These are phyloP conservation scores for Coronaproctus castanopsis DNA, from an alignment of 2,888 invertebrate species.

Conservation along the genomic window DNA sequence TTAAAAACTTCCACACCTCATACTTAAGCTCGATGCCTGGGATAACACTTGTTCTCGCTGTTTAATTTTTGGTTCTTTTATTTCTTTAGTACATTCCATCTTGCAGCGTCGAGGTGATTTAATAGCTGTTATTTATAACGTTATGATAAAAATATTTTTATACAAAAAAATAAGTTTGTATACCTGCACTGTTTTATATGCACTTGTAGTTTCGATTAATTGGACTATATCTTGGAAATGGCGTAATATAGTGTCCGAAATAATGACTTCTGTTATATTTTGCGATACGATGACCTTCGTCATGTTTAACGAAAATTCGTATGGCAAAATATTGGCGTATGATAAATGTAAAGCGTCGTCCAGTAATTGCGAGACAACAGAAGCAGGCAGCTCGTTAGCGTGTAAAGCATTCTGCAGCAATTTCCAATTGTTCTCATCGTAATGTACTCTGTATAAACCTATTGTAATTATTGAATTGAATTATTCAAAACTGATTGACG, in stretches of 20 bases:
- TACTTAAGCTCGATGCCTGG: too few relatives aligned
- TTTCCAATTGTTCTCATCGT: conserved; percentile 47
- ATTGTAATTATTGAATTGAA: conserved; percentile 10
- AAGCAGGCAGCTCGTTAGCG: conserved; percentile 35
- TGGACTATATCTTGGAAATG: conserved; percentile 55
- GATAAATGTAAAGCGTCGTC: conserved; percentile 72
- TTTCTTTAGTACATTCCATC: too few relatives aligned
- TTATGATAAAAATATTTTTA: too few relatives aligned
- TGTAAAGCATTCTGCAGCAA: conserved; percentile 43
- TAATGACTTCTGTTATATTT: conserved; percentile 60
- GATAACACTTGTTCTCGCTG: too few relatives aligned
- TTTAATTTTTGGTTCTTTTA: too few relatives aligned
- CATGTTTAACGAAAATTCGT: conserved; percentile 54
- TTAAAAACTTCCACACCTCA: too few relatives aligned
- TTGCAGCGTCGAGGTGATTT: too few relatives aligned
- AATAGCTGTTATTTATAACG: too few relatives aligned
- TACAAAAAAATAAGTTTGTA: too few relatives aligned
- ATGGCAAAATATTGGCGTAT: conserved; percentile 44
- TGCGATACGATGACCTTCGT: conserved; percentile 45
- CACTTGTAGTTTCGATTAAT: too few relatives aligned
- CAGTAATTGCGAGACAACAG: conserved; percentile 40
- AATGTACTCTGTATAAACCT: conserved; percentile 53
- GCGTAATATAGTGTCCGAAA: conserved; percentile 65
- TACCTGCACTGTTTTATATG: too few relatives aligned
- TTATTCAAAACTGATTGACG: not conserved